Conservation (phyloP, 2,797 vertebrate genomes). For the Gobio occitaniae region DNA sequence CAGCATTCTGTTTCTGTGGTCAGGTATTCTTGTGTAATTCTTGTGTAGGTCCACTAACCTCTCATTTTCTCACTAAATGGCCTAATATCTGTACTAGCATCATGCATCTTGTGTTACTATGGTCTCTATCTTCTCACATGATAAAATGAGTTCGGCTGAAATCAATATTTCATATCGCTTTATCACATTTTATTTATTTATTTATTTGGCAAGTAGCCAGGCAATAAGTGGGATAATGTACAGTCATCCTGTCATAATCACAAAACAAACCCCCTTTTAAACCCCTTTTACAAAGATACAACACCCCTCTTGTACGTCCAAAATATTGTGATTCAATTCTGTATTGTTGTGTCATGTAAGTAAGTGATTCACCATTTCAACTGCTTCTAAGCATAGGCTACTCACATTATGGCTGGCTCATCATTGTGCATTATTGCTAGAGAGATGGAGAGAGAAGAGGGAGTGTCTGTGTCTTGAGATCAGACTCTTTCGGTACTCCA, state of each 20-base stretch:
- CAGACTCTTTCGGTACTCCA: slow-evolving; percentile 8
- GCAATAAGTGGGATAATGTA: slow-evolving; percentile 2
- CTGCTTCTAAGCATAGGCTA: slow-evolving; percentile 10
- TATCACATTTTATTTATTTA: slow-evolving; percentile 14
- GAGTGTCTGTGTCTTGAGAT: slow-evolving; percentile 34
- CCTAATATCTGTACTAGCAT: background rate
- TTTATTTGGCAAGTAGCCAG: slow-evolving; percentile 10
- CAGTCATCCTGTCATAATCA: slow-evolving; percentile 14
- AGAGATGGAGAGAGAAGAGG: slow-evolving; percentile 42
- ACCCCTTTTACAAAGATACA: background rate
- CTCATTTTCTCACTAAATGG: background rate
- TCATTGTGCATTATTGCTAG: slow-evolving; percentile 50
- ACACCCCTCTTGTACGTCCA: background rate
- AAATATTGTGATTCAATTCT: background rate
- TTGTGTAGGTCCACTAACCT: background rate
- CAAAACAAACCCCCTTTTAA: background rate
- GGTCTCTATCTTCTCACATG: slow-evolving; percentile 8
- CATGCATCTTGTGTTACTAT: slow-evolving; percentile 2
- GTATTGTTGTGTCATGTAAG: background rate
- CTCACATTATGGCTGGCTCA: slow-evolving; percentile 47
- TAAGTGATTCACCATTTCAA: background rate
- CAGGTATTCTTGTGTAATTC: background rate
- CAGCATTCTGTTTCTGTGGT: background rate
- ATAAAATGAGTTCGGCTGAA: slow-evolving; percentile 1
- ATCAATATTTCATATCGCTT: slow-evolving; percentile 15